Evolutionary conservation across 2,113 vertebrate genomes (phyloP), one percentile per base, ranked within the genome.

Genomic region (Corythoichthys intestinalis): DNA sequence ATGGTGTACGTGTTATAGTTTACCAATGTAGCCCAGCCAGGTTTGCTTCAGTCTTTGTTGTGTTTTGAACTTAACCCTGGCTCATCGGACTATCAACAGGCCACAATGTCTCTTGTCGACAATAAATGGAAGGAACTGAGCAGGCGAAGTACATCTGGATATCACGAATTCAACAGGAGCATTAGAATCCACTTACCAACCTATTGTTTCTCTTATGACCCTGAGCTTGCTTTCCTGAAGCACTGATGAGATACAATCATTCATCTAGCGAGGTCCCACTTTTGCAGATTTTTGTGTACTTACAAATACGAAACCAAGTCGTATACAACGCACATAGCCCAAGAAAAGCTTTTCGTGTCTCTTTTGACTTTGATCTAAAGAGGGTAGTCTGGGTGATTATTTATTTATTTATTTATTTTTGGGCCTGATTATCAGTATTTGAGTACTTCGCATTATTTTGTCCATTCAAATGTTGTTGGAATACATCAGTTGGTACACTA

Each of bases 121-220:
- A 76, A 75, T 75, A 60, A 64, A n/a, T 72, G 79, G 85, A 85
- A 86, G 75, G 78, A 83, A 77, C 64, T 74, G 10, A 48, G 14
- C 20, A n/a, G 7, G n/a, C 72, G n/a, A 38, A 28, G 3, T 70
- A 66, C 53, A 41, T 79, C 50, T 49, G 34, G 63, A 67, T 54
- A 44, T 65, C 14, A 50, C 39, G 77, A 62, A 81, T 70, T 54
- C 1, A 2, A 35, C 44, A 65, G 34, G 2, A 3, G n/a, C 28
- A 17, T n/a, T 38, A 41, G 61, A 28, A 37, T 72, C 52, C 12
- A 10, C 67, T 63, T 37, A 47, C 63, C 5, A 35, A 8, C 60
- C 44, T 34, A 70, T 74, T 79, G 75, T 86, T 81, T 76, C 8
- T 74, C 69, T 67, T 39, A 6, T 20, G 37, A 62, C 39, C 47